A percentile compares a stretch with the other conserved stretches of the same genome.
These are phyloP conservation scores for Ophonus ardosiacus DNA, from an alignment of 2,888 invertebrate genomes.

Conservation along the genomic window DNA sequence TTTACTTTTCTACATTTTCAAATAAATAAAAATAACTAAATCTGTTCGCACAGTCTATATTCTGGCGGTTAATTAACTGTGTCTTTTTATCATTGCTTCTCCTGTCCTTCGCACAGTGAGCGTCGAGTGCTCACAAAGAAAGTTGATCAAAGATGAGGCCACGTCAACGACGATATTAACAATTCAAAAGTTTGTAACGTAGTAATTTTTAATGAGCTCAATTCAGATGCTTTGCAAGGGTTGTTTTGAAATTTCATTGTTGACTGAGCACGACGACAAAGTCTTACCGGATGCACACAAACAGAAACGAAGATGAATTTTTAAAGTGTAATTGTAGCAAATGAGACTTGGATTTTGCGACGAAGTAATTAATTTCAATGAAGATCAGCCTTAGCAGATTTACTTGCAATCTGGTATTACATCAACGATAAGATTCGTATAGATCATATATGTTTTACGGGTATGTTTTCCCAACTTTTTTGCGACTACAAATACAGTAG, in stretches of 20 bases:
- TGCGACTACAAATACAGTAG: neutral
- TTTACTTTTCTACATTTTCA: no score
- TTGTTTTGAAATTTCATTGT: slow-evolving; percentile 55
- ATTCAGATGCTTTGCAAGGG: slow-evolving; percentile 27
- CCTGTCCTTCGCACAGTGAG: slow-evolving; percentile 16
- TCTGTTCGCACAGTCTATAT: neutral
- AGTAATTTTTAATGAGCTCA: slow-evolving; percentile 62
- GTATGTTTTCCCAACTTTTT: neutral
- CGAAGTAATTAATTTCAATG: slow-evolving; percentile 7
- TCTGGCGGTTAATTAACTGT: neutral
- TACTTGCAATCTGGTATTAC: neutral
- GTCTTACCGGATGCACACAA: slow-evolving; percentile 28
- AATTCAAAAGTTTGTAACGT: slow-evolving; percentile 57
- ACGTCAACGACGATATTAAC: slow-evolving; percentile 51
- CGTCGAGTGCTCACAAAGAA: slow-evolving; percentile 43
- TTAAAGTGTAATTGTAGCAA: slow-evolving; percentile 40
- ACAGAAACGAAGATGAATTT: slow-evolving; percentile 34
- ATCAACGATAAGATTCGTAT: neutral
- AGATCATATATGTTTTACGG: neutral
- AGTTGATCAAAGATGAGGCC: slow-evolving; percentile 54
- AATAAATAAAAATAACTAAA: no score
- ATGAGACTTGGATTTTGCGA: neutral
- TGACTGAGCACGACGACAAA: slow-evolving; percentile 40
- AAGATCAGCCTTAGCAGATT: neutral
- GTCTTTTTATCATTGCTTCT: neutral